These are phyloP conservation scores for Acrocyrtus sp. DNA, from an alignment of 2,888 invertebrate genomes.

Conservation along the genomic window DNA sequence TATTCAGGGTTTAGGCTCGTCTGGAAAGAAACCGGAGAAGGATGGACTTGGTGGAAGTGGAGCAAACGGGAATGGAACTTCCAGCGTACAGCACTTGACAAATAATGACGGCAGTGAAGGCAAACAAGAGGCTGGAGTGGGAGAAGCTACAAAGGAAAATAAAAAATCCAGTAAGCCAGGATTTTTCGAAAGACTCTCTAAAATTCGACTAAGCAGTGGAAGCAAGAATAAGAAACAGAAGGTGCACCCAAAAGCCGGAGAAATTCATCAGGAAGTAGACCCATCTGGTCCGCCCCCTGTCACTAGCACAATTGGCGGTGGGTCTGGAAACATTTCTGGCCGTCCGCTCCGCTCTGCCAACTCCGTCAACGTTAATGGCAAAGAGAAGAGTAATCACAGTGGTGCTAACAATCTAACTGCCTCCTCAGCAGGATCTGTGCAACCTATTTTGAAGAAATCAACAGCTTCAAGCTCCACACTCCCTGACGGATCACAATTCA, in stretches of 20 bases:
- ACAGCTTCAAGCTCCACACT: slow-evolving; percentile 26
- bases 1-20: slow-evolving; percentile 49
- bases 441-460: slow-evolving; percentile 60
- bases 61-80: slow-evolving; percentile 23
- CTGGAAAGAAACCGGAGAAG: slow-evolving; percentile 53
- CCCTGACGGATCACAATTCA: slow-evolving; percentile 20
- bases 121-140: slow-evolving; percentile 29
- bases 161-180: slow-evolving; percentile 60
- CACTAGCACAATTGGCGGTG: slow-evolving; percentile 8
- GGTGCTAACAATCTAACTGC: slow-evolving; percentile 28
- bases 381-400: slow-evolving; percentile 16
- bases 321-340: not conserved
- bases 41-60: slow-evolving; percentile 46
- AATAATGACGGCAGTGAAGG: slow-evolving; percentile 11
- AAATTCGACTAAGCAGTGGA: slow-evolving; percentile 61
- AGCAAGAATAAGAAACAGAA: slow-evolving; percentile 60
- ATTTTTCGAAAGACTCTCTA: slow-evolving; percentile 62
- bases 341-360: slow-evolving; percentile 37
- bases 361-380: slow-evolving; percentile 46
- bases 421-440: slow-evolving; percentile 8
- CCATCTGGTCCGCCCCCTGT: slow-evolving; percentile 32
- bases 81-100: not conserved
- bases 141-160: slow-evolving; percentile 48
- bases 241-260: slow-evolving; percentile 59
- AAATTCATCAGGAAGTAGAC: slow-evolving; percentile 41